Conservation (phyloP, 2,888 invertebrate genomes). For the Craniophora ligustri region DNA sequence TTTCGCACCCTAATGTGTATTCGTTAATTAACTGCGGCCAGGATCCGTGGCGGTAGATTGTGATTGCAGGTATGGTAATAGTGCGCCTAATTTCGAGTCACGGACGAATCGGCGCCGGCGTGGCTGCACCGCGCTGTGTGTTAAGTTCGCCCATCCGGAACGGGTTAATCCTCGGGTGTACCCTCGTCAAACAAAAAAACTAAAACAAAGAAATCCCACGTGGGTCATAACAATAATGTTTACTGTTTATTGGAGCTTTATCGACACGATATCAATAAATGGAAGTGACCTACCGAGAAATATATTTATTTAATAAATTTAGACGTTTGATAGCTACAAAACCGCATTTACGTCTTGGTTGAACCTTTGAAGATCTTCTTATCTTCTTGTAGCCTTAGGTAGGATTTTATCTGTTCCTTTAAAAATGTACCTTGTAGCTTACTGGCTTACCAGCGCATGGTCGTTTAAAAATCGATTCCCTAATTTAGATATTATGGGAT, state of each 20-base stretch:
- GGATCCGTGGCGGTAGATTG: slow-evolving; percentile 67
- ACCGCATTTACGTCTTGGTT: neutral
- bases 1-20: slow-evolving; percentile 76
- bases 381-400: too few species aligned
- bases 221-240: slow-evolving; percentile 35
- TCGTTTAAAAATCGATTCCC: too few species aligned
- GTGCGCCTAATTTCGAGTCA: slow-evolving; percentile 68
- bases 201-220: slow-evolving; percentile 47
- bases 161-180: slow-evolving; percentile 60
- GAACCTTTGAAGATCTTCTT: neutral
- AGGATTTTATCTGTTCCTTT: too few species aligned
- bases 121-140: slow-evolving; percentile 56
- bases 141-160: slow-evolving; percentile 65
- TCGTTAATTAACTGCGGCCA: slow-evolving; percentile 72
- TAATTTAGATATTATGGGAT: too few species aligned
- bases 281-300: slow-evolving; percentile 18
- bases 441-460: too few species aligned
- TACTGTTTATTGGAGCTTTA: slow-evolving; percentile 23
- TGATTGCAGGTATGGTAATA: slow-evolving; percentile 64
- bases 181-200: slow-evolving; percentile 35
- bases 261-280: slow-evolving; percentile 24
- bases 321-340: neutral
- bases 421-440: too few species aligned
- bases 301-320: too few species aligned
- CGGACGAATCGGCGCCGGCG: slow-evolving; percentile 67